Evolutionary conservation across 2,797 vertebrate species (phyloP).

Genomic region (Numenius phaeopus): DNA sequence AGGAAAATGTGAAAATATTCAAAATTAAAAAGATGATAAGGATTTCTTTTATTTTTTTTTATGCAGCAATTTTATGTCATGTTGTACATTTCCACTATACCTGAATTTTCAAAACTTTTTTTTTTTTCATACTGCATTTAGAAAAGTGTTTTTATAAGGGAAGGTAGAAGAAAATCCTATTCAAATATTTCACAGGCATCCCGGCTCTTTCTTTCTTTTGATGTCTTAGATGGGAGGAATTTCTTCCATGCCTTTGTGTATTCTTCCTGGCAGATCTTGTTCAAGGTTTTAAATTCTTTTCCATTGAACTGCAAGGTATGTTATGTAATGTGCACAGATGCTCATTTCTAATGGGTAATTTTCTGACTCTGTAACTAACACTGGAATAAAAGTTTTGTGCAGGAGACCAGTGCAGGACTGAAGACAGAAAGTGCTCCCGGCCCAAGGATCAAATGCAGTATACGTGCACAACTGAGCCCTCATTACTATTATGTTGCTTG

Average conservation of each 20-base stretch:
- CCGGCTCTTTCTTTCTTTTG: background rate
- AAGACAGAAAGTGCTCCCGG: background rate
- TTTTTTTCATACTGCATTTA: background rate
- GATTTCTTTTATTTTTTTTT: background rate
- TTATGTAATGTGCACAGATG: accelerated
- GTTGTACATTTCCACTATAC: background rate
- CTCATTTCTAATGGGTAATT: background rate
- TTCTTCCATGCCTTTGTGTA: background rate
- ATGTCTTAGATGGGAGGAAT: background rate
- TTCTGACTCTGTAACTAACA: background rate
- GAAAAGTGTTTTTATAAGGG: background rate
- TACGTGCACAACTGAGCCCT: accelerated
- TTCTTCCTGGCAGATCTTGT: background rate
- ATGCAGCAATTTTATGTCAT: background rate
- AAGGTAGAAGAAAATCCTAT: background rate
- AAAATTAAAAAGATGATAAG: background rate
- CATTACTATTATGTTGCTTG: background rate
- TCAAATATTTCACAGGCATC: background rate
- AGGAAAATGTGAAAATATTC: background rate
- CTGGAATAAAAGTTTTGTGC: background rate
- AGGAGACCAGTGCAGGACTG: background rate
- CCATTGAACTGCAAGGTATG: background rate
- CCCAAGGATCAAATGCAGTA: background rate
- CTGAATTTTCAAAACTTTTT: background rate
- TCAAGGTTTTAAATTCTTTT: background rate